Evolutionary conservation across 23 tunicate genomes (phyloP).

Genomic region (Halocynthia aurantium): DNA sequence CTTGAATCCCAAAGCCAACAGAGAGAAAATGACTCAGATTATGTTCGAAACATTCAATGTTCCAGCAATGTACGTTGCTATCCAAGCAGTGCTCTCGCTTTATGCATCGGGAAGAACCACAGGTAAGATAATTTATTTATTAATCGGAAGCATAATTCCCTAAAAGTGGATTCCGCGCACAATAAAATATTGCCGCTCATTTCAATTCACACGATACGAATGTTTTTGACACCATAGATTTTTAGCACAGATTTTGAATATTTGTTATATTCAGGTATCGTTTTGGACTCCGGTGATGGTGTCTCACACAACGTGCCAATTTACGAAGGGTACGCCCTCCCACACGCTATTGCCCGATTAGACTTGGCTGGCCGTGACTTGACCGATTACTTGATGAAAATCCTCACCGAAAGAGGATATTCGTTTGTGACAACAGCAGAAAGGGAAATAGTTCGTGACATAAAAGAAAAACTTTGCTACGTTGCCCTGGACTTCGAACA

Average conservation of each 20-base stretch:
- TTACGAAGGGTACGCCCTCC: slow-evolving; percentile 98
- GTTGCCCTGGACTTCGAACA: slow-evolving; percentile 45
- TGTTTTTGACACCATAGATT: too few species aligned
- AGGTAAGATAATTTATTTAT: slow-evolving; percentile 8
- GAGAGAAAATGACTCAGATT: slow-evolving; percentile 92
- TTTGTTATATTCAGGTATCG: slow-evolving; percentile 50
- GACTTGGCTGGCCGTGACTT: slow-evolving; percentile 48
- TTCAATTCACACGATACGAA: too few species aligned
- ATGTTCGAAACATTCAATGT: slow-evolving; percentile 96
- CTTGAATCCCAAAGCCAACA: slow-evolving; percentile 67
- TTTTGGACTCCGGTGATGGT: slow-evolving; percentile 95
- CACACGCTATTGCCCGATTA: slow-evolving; percentile 96
- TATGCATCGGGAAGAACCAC: slow-evolving; percentile 92
- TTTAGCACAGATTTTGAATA: too few species aligned
- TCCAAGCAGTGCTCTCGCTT: slow-evolving; percentile 85
- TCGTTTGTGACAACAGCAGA: slow-evolving; percentile 18
- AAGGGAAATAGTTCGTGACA: slow-evolving; percentile 19
- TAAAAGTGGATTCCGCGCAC: too few species aligned
- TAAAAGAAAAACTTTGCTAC: slow-evolving; percentile 39
- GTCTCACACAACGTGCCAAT: slow-evolving; percentile 98
- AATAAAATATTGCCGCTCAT: too few species aligned
- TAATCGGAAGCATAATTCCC: too few species aligned
- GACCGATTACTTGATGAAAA: slow-evolving; percentile 25
- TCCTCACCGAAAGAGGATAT: slow-evolving; percentile 22
- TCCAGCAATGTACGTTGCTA: slow-evolving; percentile 95